Evolutionary conservation across 2,113 vertebrate genomes (phyloP).

Genomic region (Oryzias curvinotus): DNA sequence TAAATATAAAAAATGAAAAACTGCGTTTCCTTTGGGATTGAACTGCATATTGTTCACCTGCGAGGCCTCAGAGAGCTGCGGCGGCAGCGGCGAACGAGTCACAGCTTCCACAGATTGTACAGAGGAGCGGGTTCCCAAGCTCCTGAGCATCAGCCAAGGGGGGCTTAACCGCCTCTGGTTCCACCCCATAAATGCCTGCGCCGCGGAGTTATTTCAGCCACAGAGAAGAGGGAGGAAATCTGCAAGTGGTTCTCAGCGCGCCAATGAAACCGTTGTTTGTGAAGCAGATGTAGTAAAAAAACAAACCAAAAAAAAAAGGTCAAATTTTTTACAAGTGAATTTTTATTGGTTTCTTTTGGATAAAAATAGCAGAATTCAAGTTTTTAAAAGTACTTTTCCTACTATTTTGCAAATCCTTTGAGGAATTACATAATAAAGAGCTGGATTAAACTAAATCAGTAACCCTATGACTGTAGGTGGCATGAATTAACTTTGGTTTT

Average conservation of each 20-base stretch:
- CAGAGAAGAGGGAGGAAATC: conserved; percentile 10
- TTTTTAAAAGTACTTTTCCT: no score
- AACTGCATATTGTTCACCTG: conserved; percentile 46
- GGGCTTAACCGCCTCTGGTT: conserved; percentile 12
- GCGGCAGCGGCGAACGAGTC: conserved; percentile 26
- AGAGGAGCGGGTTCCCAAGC: conserved; percentile 17
- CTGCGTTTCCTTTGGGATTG: conserved; percentile 5
- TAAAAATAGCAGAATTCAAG: no score
- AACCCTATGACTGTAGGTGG: no score
- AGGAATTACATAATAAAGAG: no score
- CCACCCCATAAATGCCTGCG: neutral
- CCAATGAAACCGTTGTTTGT: conserved; percentile 4
- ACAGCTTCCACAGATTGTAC: conserved; percentile 60
- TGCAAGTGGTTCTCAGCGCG: conserved; percentile 6
- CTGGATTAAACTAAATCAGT: no score
- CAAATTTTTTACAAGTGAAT: neutral
- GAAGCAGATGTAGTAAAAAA: neutral
- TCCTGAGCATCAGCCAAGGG: conserved; percentile 1
- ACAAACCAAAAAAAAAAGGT: conserved; percentile 4
- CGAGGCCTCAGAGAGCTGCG: conserved; percentile 15
- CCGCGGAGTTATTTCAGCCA: neutral
- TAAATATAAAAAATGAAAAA: neutral
- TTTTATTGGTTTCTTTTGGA: neutral
- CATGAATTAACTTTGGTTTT: no score
- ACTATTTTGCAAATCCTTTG: no score